Conservation (phyloP, 1,140 invertebrate species). For the Rhopalosiphum maidis region DNA sequence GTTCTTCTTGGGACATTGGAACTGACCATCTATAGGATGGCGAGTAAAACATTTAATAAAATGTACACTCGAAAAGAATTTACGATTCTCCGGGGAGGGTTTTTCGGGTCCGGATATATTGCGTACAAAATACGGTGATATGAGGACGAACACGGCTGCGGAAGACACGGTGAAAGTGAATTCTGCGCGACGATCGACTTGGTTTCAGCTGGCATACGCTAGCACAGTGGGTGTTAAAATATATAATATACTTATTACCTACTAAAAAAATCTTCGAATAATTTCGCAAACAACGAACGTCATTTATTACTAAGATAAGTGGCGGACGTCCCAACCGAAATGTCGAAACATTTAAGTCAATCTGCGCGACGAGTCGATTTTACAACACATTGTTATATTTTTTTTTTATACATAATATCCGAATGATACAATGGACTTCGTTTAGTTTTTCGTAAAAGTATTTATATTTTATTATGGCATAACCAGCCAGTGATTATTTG, state of each 20-base stretch:
- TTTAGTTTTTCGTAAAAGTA: neutral
- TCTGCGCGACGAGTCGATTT: no score
- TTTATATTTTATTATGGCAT: neutral
- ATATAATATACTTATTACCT: neutral
- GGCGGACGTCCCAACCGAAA: neutral
- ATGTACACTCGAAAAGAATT: neutral
- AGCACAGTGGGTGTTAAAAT: slow-evolving; percentile 27
- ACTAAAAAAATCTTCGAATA: neutral
- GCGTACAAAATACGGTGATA: neutral
- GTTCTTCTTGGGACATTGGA: slow-evolving; percentile 78
- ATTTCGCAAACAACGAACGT: neutral
- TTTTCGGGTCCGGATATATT: neutral
- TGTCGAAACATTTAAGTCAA: neutral
- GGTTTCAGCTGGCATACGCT: no score
- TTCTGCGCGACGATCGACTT: neutral
- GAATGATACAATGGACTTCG: neutral
- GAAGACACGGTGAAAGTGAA: slow-evolving; percentile 35
- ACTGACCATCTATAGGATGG: slow-evolving; percentile 63
- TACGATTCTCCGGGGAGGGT: neutral
- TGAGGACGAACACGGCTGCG: neutral
- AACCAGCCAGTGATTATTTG: neutral
- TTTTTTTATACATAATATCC: neutral
- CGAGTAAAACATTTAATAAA: neutral
- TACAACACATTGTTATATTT: neutral
- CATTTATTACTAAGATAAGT: neutral